Percentiles rank a stretch among this genome's conserved stretches.
phyloP scores from a whole-genome alignment of 2,888 invertebrate genomes.

The Tetragonisca angustula region DNA sequence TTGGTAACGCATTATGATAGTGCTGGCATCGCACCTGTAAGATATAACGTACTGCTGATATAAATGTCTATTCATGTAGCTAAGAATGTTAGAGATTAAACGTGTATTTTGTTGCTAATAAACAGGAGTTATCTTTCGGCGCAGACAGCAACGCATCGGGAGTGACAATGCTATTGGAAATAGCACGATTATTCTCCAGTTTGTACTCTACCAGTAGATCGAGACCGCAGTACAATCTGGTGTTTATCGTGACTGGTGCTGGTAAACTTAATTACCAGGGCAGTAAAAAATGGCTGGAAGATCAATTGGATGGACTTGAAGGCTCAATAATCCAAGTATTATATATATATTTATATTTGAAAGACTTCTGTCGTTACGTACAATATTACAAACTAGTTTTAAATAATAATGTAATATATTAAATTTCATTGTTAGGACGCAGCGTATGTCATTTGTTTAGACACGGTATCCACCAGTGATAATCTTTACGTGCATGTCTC shows the following conservation, averaged over 20 bases:
- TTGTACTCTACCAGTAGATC: slow-evolving; percentile 91
- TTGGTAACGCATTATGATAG: slow-evolving; percentile 97
- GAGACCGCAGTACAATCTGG: slow-evolving; percentile 90
- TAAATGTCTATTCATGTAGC: background rate
- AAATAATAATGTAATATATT: slow-evolving; percentile 4
- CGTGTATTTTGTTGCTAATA: slow-evolving; percentile 52
- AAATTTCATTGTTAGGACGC: slow-evolving; percentile 88
- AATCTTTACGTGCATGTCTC: slow-evolving; percentile 96
- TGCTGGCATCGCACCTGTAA: slow-evolving; percentile 94
- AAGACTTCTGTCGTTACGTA: background rate
- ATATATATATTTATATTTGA: slow-evolving; percentile 30
- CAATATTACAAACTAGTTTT: background rate
- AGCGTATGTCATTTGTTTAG: slow-evolving; percentile 95
- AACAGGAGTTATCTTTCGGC: slow-evolving; percentile 93
- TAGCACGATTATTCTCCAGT: slow-evolving; percentile 94
- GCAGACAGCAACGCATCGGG: slow-evolving; percentile 97
- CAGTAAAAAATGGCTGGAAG: slow-evolving; percentile 97
- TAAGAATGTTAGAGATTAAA: slow-evolving; percentile 10
- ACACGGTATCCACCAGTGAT: slow-evolving; percentile 89
- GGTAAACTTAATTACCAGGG: slow-evolving; percentile 98
- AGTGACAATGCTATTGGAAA: slow-evolving; percentile 93
- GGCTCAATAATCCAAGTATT: slow-evolving; percentile 90
- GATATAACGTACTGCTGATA: slow-evolving; percentile 70
- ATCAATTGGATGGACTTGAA: slow-evolving; percentile 92
- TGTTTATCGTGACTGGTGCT: slow-evolving; percentile 95